phyloP scores from a whole-genome alignment of 2,113 vertebrate genomes.

The Salvelinus sp. region DNA sequence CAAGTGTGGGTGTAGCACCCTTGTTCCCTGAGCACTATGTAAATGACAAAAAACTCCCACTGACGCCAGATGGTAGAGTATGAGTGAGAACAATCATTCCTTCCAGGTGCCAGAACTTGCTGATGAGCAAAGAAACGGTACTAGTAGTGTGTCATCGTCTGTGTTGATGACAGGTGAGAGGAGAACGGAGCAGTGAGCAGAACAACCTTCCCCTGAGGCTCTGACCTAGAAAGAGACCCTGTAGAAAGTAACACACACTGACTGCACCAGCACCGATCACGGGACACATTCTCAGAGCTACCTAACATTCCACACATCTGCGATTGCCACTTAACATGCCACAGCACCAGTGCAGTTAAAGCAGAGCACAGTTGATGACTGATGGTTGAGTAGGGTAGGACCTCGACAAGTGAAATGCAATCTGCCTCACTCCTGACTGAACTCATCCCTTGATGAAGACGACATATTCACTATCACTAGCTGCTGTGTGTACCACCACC shows the following conservation, averaged over 20 bases:
- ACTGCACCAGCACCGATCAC: not conserved
- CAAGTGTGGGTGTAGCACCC: not conserved
- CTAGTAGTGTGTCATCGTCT: not conserved
- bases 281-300: not conserved
- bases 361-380: not conserved
- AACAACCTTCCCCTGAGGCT: constrained; percentile 14
- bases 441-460: not conserved
- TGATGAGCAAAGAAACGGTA: not conserved
- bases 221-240: constrained; percentile 35
- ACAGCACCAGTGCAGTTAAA: not conserved
- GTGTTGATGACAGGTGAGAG: not conserved
- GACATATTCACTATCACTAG: not conserved
- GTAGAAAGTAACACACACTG: no score
- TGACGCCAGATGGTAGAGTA: not conserved
- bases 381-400: not conserved
- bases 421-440: not conserved
- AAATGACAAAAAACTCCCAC: not conserved
- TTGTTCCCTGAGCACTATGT: not conserved
- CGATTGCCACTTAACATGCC: not conserved
- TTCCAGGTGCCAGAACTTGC: not conserved
- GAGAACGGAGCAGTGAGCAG: not conserved
- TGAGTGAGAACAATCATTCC: not conserved
- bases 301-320: not conserved
- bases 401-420: not conserved
- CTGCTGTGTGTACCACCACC: not conserved